Percentiles rank a stretch among this genome's conserved stretches.
These are phyloP conservation scores for Amblyteles armatorius DNA, from an alignment of 2,888 invertebrate species.

Conservation along the genomic window DNA sequence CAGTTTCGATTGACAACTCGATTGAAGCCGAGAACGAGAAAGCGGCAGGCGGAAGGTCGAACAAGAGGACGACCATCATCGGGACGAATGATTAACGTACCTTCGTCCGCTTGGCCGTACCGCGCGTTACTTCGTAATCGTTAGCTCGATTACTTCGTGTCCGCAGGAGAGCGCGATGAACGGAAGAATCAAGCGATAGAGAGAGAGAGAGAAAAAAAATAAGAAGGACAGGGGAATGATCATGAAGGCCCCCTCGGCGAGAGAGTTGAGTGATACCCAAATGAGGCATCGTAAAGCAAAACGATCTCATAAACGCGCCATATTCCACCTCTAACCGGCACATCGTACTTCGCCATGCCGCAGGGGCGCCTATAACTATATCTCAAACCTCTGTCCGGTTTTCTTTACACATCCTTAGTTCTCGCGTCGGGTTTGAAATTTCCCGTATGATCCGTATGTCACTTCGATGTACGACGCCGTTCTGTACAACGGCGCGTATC, in stretches of 20 bases:
- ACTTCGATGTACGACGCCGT: constrained; percentile 58
- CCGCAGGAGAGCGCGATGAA: constrained; percentile 28
- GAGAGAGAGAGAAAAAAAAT: neutral
- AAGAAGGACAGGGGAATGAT: constrained; percentile 8
- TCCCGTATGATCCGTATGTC: constrained; percentile 54
- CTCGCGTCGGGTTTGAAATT: constrained; percentile 36
- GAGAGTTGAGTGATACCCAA: constrained; percentile 57
- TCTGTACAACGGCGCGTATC: constrained; percentile 50
- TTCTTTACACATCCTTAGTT: constrained; percentile 16
- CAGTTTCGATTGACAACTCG: constrained; percentile 49
- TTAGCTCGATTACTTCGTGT: constrained; percentile 30
- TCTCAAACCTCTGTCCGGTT: constrained; percentile 23
- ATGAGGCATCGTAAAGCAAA: constrained; percentile 75
- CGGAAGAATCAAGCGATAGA: constrained; percentile 22
- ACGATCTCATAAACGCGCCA: constrained; percentile 76
- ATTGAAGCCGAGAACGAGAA: constrained; percentile 32
- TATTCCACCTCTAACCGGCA: constrained; percentile 70
- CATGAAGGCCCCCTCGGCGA: constrained; percentile 35
- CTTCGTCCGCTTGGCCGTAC: neutral
- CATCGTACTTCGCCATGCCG: constrained; percentile 11
- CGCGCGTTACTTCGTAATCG: constrained; percentile 20
- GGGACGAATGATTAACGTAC: constrained; percentile 17
- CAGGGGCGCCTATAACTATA: constrained; percentile 7
- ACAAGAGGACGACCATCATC: constrained; percentile 21
- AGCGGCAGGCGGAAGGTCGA: constrained; percentile 9